Conservation (phyloP, 64 coral and sea anemone genomes). For the Montipora efflorescens region DNA sequence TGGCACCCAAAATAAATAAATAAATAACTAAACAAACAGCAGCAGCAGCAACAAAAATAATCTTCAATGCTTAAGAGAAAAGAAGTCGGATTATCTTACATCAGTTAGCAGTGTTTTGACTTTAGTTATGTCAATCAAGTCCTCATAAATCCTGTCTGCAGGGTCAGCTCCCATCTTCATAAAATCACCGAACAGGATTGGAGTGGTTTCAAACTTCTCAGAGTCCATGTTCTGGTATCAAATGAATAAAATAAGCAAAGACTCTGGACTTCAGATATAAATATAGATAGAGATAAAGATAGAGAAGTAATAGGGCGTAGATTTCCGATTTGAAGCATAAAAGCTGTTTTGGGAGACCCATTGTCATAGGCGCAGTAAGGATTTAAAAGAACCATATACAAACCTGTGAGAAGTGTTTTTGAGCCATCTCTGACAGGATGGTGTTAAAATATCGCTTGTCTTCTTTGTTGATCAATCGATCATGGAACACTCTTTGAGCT, state of each 20-base stretch:
- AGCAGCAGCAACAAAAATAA: background rate
- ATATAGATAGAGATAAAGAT: no score
- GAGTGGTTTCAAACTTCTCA: conserved; percentile 84
- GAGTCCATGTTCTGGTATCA: conserved; percentile 79
- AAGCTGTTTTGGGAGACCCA: no score
- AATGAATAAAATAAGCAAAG: background rate
- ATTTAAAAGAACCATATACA: no score
- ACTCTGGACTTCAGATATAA: background rate
- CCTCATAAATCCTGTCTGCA: conserved; percentile 89
- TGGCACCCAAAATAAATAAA: no score
- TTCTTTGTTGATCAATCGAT: conserved; percentile 97
- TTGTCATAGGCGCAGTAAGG: background rate
- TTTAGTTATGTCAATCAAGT: conserved; percentile 87
- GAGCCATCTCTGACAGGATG: conserved; percentile 95
- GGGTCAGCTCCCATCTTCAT: conserved; percentile 99
- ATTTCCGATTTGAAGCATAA: no score
- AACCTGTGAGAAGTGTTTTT: conserved; percentile 98
- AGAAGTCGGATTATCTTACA: conserved; percentile 57
- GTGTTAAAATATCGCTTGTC: conserved; percentile 96
- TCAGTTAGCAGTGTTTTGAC: conserved; percentile 84
- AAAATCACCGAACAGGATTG: conserved; percentile 98
- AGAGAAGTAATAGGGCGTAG: no score
- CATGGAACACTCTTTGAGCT: conserved; percentile 94
- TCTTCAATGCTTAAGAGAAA: background rate
- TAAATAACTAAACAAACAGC: no score